Percentiles rank a stretch among this genome's conserved stretches.
Conservation (phyloP, 2,797 vertebrate genomes). For the Thaleichthys pacificus region DNA sequence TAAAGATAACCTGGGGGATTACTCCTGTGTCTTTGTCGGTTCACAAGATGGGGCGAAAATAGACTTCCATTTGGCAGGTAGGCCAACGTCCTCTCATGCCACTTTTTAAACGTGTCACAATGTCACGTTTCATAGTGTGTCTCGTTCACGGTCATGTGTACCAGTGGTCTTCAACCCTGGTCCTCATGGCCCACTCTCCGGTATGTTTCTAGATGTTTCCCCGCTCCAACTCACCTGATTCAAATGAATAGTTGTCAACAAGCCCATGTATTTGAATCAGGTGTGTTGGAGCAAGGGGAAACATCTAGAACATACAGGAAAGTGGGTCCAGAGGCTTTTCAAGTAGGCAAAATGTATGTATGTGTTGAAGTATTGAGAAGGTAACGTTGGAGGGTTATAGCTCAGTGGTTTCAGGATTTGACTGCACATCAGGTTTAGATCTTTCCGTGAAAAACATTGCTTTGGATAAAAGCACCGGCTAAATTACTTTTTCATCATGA, state of each 20-base stretch:
- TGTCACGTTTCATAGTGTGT: slow-evolving; percentile 2
- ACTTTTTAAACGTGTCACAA: too few relatives aligned
- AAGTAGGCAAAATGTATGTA: neutral
- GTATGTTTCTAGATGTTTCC: too few relatives aligned
- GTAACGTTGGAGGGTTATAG: too few relatives aligned
- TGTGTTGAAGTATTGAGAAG: too few relatives aligned
- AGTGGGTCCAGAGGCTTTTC: too few relatives aligned
- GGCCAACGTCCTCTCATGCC: slow-evolving; percentile 3
- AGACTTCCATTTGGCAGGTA: slow-evolving; percentile 70
- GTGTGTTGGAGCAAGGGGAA: neutral
- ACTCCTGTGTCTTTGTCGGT: slow-evolving; percentile 67
- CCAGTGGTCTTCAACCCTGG: neutral
- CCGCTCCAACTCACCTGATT: too few relatives aligned
- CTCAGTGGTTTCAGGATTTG: too few relatives aligned
- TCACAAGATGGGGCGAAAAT: slow-evolving; percentile 40
- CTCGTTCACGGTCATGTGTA: neutral
- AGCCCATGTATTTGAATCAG: neutral
- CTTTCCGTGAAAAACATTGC: too few relatives aligned
- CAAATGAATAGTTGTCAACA: too few relatives aligned
- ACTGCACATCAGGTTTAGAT: too few relatives aligned
- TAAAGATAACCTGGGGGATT: slow-evolving; percentile 61
- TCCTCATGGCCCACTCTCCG: too few relatives aligned
- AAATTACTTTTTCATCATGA: slow-evolving; percentile 8
- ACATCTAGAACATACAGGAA: neutral
- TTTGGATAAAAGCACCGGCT: neutral